A percentile compares a stretch with the other conserved stretches of the same genome.
phyloP scores from a whole-genome alignment of 2,888 invertebrate species.

The Chloroclysta siterata region DNA sequence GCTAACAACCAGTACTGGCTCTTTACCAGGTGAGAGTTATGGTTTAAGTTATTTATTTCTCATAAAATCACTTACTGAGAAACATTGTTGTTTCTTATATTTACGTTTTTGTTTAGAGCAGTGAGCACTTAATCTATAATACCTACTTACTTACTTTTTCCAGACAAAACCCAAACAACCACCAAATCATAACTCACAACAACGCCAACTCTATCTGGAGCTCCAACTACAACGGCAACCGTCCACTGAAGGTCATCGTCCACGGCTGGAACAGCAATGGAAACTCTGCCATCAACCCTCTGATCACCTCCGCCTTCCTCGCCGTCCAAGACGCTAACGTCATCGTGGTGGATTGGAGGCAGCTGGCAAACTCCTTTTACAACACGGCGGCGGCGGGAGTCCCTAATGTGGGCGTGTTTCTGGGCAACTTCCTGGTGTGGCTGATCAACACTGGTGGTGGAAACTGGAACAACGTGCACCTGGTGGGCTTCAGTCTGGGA shows the following conservation, averaged over 20 bases:
- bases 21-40: conserved; percentile 55
- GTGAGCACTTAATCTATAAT: too few species aligned
- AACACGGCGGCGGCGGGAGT: conserved; percentile 59
- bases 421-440: conserved; percentile 72
- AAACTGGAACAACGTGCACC: conserved; percentile 68
- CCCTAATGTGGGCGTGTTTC: conserved; percentile 60
- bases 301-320: conserved; percentile 29
- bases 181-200: conserved; percentile 58
- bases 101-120: too few species aligned
- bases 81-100: too few species aligned
- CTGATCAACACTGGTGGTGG: conserved; percentile 64
- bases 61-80: too few species aligned
- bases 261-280: conserved; percentile 39
- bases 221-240: conserved; percentile 26
- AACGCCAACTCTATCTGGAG: conserved; percentile 50
- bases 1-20: conserved; percentile 70
- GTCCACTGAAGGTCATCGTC: conserved; percentile 28
- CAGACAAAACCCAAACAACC: conserved; percentile 56
- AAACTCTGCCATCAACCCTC: conserved; percentile 25
- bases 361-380: conserved; percentile 55
- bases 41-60: too few species aligned
- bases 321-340: conserved; percentile 61
- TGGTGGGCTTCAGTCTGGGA: conserved; percentile 77
- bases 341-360: conserved; percentile 72
- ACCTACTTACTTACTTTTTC: too few species aligned